Conservation (phyloP, 2,113 vertebrate genomes). For the Enhydra lutris region DNA sequence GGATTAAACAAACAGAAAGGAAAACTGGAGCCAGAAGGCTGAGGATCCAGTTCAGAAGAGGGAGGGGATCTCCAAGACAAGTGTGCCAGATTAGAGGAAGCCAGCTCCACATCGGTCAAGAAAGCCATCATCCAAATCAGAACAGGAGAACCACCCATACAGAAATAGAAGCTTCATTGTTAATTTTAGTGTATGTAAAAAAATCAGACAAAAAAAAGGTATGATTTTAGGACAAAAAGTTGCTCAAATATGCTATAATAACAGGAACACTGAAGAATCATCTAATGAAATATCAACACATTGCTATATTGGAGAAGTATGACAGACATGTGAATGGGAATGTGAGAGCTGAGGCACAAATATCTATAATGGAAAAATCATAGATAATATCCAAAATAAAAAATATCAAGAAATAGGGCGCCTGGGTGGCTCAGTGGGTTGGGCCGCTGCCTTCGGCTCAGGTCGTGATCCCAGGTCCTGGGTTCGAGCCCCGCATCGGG, state of each 20-base stretch:
- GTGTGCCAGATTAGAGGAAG: neutral
- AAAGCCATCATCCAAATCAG: neutral
- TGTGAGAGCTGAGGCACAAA: neutral
- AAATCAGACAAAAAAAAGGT: neutral
- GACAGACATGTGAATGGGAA: accelerated
- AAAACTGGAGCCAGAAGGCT: neutral
- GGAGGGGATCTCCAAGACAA: neutral
- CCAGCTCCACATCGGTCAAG: neutral
- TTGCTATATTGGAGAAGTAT: neutral
- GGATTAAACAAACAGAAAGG: neutral
- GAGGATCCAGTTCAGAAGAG: neutral
- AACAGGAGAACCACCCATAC: neutral
- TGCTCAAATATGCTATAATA: neutral
- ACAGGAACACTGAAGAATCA: neutral
- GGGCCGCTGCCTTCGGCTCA: too few relatives aligned
- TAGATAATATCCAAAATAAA: neutral
- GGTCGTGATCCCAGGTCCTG: too few relatives aligned
- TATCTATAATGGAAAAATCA: neutral
- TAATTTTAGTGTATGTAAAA: neutral
- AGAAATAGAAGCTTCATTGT: neutral
- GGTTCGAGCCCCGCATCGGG: too few relatives aligned
- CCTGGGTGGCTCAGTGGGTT: too few relatives aligned
- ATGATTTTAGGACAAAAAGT: neutral
- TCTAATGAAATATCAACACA: neutral
- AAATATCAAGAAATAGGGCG: neutral